phyloP scores from a whole-genome alignment of 2,113 vertebrate genomes.

The Mesitornis unicolor region DNA sequence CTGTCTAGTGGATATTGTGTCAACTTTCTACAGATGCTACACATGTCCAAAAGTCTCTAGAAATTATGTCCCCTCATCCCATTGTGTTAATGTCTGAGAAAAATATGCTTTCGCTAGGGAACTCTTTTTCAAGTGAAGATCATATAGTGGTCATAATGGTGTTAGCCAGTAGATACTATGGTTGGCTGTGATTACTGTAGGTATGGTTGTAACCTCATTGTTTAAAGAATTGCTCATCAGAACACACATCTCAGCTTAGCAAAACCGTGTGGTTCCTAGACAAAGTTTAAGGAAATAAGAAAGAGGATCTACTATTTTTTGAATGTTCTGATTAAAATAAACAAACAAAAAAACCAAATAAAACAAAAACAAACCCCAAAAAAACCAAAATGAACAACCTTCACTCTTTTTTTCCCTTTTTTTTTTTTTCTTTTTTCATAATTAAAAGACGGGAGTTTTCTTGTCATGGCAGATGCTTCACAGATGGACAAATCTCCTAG shows the following conservation, averaged over 20 bases:
- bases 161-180: not conserved
- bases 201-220: not conserved
- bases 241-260: not conserved
- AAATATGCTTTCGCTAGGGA: not conserved
- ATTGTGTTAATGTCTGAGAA: not conserved
- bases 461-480: constrained; percentile 45
- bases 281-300: not conserved
- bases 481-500: constrained; percentile 55
- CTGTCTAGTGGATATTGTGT: not conserved
- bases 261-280: not conserved
- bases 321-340: not conserved
- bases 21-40: not conserved
- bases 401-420: not conserved
- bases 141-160: not conserved
- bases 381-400: not conserved
- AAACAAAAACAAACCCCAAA: not conserved
- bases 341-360: not conserved
- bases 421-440: not conserved
- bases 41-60: not conserved
- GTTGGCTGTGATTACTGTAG: not conserved
- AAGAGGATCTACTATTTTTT: not conserved
- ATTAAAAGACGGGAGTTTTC: not conserved
- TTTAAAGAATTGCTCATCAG: not conserved
- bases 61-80: not conserved
- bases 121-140: not conserved